Conservation (phyloP, 2,888 invertebrate species). For the Drosophila stalkeri region DNA sequence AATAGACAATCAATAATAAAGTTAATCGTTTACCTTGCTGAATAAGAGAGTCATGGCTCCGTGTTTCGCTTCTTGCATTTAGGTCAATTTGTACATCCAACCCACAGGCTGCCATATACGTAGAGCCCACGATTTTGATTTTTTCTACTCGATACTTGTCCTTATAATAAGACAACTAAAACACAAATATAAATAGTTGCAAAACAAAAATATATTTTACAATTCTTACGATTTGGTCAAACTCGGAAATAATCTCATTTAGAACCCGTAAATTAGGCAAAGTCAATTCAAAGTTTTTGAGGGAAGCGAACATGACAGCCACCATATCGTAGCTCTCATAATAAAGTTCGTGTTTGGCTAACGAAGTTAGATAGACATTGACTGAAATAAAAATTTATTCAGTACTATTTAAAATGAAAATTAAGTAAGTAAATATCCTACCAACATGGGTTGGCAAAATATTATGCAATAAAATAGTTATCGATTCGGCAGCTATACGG, state of each 20-base stretch:
- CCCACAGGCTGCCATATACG: conserved; percentile 98
- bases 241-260: conserved; percentile 96
- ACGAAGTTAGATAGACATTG: conserved; percentile 88
- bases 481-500: conserved; percentile 92
- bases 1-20: neutral
- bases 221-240: conserved; percentile 89
- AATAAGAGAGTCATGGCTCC: neutral
- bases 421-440: conserved; percentile 83
- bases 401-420: neutral
- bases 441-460: conserved; percentile 97
- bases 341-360: conserved; percentile 90
- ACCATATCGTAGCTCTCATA: conserved; percentile 94
- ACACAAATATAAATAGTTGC: neutral
- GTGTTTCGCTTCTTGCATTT: neutral
- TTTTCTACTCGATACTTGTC: conserved; percentile 92
- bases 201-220: neutral
- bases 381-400: conserved; percentile 86
- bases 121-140: conserved; percentile 98
- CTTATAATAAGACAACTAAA: conserved; percentile 87
- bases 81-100: conserved; percentile 88
- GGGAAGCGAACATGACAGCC: conserved; percentile 97
- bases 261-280: conserved; percentile 89
- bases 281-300: conserved; percentile 91
- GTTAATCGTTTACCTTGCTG: conserved; percentile 4
- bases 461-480: conserved; percentile 94